Evolutionary conservation across 2,888 invertebrate species (phyloP), one percentile per base, ranked within the genome.

Genomic region (Palloptera scutellata): DNA sequence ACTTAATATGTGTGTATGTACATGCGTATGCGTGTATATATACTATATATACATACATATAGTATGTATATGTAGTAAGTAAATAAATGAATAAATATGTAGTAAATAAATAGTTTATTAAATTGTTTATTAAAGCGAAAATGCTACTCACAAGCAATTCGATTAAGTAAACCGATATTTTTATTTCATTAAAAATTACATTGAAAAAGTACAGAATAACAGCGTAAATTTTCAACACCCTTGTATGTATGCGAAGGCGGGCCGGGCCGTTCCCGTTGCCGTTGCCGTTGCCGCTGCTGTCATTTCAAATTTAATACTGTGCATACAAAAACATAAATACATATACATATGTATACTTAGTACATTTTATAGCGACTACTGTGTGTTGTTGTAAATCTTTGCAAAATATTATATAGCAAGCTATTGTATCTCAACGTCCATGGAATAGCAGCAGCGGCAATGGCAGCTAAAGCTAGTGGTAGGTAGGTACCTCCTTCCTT

Each of bases 141-240:
- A 55, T 55, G 15, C 6, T n/a, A n/a, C 9, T 11, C 19, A 53
- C 53, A 12, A 53, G 10, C 40, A 55, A 30, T 30, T 30, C 30
- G 30, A 30, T 30, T 30, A 30, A 59, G 61, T 61, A 62, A 61
- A 64, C 64, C 68, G 70, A 73, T 75, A 74, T 73, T 76, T 76
- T 73, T 67, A 75, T 76, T 76, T 73, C 73, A 77, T 77, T 76
- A 72, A 70, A 71, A 73, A 74, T 66, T 70, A 68, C 64, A 75
- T 63, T 60, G 58, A 54, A 67, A 30, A 30, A 30, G 30, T 30
- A 30, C 30, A 64, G 13, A 66, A 48, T 43, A 43, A 53, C 61
- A 63, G 55, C 61, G 63, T 60, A 51, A 60, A 65, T 64, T 68
- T 57, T 30, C 53, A 20, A 61, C 30, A 30, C 30, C 30, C 30